These are phyloP conservation scores for Dusona sp. DNA, from an alignment of 2,888 invertebrate genomes.

Conservation along the genomic window DNA sequence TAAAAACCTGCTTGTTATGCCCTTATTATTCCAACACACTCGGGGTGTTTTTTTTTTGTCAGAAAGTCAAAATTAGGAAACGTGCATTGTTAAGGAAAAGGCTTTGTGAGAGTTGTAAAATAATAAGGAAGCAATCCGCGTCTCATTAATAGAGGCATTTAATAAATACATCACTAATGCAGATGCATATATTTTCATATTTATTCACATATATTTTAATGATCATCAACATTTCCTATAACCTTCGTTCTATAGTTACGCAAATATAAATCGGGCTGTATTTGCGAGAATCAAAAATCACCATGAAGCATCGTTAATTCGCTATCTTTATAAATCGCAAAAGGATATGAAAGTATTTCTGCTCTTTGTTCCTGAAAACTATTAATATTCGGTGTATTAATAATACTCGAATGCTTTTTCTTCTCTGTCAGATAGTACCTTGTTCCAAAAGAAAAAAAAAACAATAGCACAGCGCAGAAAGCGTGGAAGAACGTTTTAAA, in stretches of 20 bases:
- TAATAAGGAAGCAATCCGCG: background rate
- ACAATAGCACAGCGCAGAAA: slow-evolving; percentile 51
- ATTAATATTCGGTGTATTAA: slow-evolving; percentile 15
- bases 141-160: background rate
- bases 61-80: background rate
- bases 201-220: background rate
- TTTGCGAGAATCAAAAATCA: background rate
- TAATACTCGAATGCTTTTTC: background rate
- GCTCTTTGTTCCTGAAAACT: slow-evolving; percentile 14
- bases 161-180: background rate
- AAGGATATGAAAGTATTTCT: slow-evolving; percentile 32
- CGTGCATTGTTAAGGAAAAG: background rate
- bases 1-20: background rate
- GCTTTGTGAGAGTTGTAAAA: background rate
- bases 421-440: slow-evolving; percentile 8
- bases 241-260: background rate
- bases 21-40: background rate
- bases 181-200: background rate
- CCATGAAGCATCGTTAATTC: background rate
- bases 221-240: background rate
- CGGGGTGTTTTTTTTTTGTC: background rate
- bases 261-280: background rate
- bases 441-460: slow-evolving; percentile 21
- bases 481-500: slow-evolving; percentile 61
- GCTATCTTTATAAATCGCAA: slow-evolving; percentile 3